Evolutionary conservation across 1,140 invertebrate species (phyloP), one percentile per base, ranked within the genome.

Genomic region (Penaeus japonicus): DNA sequence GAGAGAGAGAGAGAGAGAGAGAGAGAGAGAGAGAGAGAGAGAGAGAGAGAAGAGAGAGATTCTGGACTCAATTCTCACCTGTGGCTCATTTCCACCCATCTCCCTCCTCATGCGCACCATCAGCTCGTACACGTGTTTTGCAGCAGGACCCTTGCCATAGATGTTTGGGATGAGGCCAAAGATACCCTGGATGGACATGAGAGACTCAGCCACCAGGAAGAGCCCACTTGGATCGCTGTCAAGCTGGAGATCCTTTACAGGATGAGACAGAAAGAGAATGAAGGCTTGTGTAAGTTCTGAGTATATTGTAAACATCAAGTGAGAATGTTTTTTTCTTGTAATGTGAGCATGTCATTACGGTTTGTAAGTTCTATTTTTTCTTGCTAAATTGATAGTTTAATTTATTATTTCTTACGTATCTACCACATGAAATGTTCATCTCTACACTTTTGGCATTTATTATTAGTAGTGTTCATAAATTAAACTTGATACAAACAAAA

Each of bases 91-190:
- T 7, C 92, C 92, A 22, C 92, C 92, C 82, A 93, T 95, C 92
- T 97, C 96, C 35, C 96, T 94, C 88, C 96, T 95, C 91, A 99
- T 93, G 87, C 96, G 94, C 89, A 96, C 94, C 91, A 99, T 95
- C 87, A 98, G 94, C 81, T 99, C 96, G 94, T 96, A 97, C 0
- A 99, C 96, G 92, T 97, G 95, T 92, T 96, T 96, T 5, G 98
- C 97, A 90, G 96, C 96, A 55, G 94, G 94, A 0, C 98, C 98
- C 93, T 98, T 98, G 47, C 98, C 98, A 92, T 96, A 96, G 7
- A 99, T 95, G 91, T 96, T 95, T 53, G 96, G 95, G 91, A 99
- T 98, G 77, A 96, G 95, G 0, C 98, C 98, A 93, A 97, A 99
- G 1, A 98, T 92, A 75, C 95, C 94, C 93, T 99, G 97, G 39